These are phyloP conservation scores for Latrodectus elegans DNA, from an alignment of 2,888 invertebrate genomes.

Conservation along the genomic window DNA sequence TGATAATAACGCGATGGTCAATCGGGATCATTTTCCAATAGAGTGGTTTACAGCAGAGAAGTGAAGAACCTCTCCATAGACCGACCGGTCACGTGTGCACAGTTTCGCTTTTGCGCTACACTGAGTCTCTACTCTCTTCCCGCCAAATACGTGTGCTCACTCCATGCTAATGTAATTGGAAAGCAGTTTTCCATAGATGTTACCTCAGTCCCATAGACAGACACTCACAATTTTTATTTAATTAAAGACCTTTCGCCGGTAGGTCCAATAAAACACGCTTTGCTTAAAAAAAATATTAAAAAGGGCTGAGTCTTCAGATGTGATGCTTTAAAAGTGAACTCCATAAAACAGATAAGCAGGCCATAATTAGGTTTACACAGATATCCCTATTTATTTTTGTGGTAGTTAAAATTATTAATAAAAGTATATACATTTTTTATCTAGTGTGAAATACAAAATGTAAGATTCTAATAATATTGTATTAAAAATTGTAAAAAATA, in stretches of 20 bases:
- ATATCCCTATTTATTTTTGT: too few relatives aligned
- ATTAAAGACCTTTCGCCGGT: background rate
- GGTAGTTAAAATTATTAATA: too few relatives aligned
- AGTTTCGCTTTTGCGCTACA: conserved; percentile 26
- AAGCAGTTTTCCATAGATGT: background rate
- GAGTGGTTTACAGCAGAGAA: conserved; percentile 32
- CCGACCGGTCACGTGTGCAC: conserved; percentile 17
- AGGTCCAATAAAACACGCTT: background rate
- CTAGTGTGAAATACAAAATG: too few relatives aligned
- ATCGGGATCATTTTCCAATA: conserved; percentile 67
- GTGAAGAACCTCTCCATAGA: background rate
- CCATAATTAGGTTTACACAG: too few relatives aligned
- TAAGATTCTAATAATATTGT: too few relatives aligned
- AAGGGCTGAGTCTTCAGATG: too few relatives aligned
- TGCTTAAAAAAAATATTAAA: background rate
- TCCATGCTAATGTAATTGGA: conserved; percentile 60
- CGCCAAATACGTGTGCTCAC: conserved; percentile 12
- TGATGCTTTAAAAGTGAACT: too few relatives aligned
- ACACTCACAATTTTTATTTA: background rate
- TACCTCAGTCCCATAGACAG: background rate
- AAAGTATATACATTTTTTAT: too few relatives aligned
- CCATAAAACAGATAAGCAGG: too few relatives aligned
- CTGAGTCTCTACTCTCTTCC: background rate
- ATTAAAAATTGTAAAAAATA: too few relatives aligned
- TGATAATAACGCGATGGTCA: conserved; percentile 68